Evolutionary conservation across 30 jellyfish, hydroid and myxozoan genomes (phyloP), one percentile per base, ranked within the genome.

Genomic region (Mastigias papua): DNA sequence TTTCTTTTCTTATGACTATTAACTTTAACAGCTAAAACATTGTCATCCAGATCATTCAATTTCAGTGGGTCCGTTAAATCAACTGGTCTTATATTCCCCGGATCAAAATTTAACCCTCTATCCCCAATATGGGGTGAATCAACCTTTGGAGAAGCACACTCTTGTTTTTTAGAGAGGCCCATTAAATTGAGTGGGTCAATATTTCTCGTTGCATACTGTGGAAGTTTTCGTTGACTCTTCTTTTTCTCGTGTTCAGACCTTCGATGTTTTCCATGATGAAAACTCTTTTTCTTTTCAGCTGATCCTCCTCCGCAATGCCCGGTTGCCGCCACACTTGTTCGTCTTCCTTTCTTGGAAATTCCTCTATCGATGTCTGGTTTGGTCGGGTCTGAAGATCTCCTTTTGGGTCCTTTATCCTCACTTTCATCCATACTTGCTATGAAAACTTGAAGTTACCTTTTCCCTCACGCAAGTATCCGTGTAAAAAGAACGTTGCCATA

Each of bases 31-130:
- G 82, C 75, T 34, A 73, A 87, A 15, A 61, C 98, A n/a, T 46
- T 84, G 63, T 93, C 98, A 27, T 88, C 97, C 54, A 76, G 50
- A 50, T 86, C 57, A 70, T 93, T 93, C 65, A 93, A 77, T 71
- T 88, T 93, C 25, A 93, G 63, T 0, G 98, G 98, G 82, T 93
- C 98, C 19, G 90, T 81, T 22, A 83, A 73, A 77, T 93, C 98
- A 20, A 93, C 90, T 10, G 98, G 98, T 48, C 89, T 48, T 20
- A 88, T 78, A 77, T 80, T 77, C 17, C 88, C 93, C 0, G 93
- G 97, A 42, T 93, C 90, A 77, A 80, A 93, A 2, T 84, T 76
- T 21, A 60, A 74, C 37, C 93, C 86, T 50, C 97, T 80, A 82
- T 88, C 93, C 20, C 78, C 26, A 19, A 63, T 64, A 7, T 80